Percentiles rank a stretch among this genome's conserved stretches.
Conservation (phyloP, 2,888 invertebrate species). For the Tubulanus polymorphus region DNA sequence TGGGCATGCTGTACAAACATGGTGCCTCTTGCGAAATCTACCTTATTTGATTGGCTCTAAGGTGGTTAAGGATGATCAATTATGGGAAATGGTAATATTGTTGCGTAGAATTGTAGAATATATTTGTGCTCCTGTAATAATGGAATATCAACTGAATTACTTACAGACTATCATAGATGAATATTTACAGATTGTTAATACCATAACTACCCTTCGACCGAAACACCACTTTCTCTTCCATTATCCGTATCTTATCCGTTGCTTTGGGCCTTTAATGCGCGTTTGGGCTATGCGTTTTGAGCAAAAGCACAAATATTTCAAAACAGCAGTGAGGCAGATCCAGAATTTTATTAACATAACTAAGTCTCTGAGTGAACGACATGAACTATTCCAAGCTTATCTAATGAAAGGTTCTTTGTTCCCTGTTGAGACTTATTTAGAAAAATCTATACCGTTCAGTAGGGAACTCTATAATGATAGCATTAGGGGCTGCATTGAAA, state of each 20-base stretch:
- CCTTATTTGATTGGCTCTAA: not conserved
- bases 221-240: not conserved
- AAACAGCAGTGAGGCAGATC: not conserved
- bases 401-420: not conserved
- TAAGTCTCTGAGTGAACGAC: not conserved
- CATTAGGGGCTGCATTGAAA: too few species aligned
- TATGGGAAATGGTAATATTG: not conserved
- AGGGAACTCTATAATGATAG: not conserved
- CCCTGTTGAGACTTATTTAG: not conserved
- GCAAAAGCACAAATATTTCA: not conserved
- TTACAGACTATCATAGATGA: not conserved
- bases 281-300: not conserved
- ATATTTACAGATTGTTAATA: not conserved
- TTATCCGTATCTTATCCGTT: not conserved
- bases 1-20: not conserved
- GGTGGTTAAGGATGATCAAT: not conserved
- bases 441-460: not conserved
- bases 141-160: not conserved
- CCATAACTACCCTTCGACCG: not conserved
- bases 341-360: slow-evolving; percentile 2
- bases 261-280: not conserved
- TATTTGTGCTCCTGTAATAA: not conserved
- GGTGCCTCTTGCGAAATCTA: not conserved
- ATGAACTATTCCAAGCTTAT: not conserved
- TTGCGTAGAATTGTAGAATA: not conserved